Evolutionary conservation across 2,888 invertebrate species (phyloP).

Genomic region (Caenorhabditis angaria): DNA sequence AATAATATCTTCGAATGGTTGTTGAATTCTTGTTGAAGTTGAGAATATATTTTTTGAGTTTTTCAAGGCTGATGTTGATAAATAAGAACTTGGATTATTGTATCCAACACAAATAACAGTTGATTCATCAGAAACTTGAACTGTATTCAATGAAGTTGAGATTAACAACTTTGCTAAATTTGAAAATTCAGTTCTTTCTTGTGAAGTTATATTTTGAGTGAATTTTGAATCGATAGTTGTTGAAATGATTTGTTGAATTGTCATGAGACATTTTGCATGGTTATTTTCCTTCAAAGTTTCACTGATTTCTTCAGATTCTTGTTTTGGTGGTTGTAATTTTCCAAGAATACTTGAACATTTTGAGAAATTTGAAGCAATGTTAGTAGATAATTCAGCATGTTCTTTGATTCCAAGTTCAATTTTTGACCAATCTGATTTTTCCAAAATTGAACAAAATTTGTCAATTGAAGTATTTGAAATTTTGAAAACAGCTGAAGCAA

Average conservation of each 20-base stretch:
- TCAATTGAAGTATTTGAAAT: conserved; percentile 20
- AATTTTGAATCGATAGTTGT: neutral
- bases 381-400: conserved; percentile 6
- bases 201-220: neutral
- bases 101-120: neutral
- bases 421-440: conserved; percentile 27
- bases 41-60: neutral
- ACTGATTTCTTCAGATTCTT: conserved; percentile 10
- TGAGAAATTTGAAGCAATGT: conserved; percentile 14
- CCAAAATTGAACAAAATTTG: conserved; percentile 20
- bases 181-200: neutral
- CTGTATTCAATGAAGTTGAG: neutral
- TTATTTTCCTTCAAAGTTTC: neutral
- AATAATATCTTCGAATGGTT: conserved; percentile 27
- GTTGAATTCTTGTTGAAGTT: conserved; percentile 8
- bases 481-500: conserved; percentile 16
- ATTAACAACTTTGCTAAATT: neutral
- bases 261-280: neutral
- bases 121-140: neutral
- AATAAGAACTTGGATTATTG: neutral
- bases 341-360: conserved; percentile 24
- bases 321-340: conserved; percentile 16
- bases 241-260: neutral
- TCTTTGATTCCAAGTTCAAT: conserved; percentile 15
- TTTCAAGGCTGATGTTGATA: neutral